Percentiles rank a stretch among this genome's conserved stretches.
These are phyloP conservation scores for Bradypodion ventrale DNA, from an alignment of 2,797 vertebrate genomes.

Conservation along the genomic window DNA sequence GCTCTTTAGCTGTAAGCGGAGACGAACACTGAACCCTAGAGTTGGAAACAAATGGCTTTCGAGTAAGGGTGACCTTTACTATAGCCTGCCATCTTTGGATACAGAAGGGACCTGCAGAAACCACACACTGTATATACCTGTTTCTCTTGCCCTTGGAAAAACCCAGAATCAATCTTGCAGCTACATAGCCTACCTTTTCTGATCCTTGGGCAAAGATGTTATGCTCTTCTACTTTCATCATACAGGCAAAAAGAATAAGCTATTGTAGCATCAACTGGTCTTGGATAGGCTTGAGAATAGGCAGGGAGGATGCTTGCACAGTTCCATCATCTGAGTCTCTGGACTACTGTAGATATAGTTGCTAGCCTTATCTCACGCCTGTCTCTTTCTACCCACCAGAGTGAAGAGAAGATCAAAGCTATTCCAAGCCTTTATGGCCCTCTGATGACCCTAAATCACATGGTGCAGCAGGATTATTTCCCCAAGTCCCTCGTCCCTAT, in stretches of 20 bases:
- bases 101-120: no score
- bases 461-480: constrained; percentile 93
- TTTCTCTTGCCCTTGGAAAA: background rate
- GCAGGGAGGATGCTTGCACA: background rate
- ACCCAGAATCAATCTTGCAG: background rate
- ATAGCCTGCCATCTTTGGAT: no score
- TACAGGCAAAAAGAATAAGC: background rate
- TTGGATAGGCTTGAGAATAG: background rate
- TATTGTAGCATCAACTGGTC: background rate
- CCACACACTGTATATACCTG: background rate
- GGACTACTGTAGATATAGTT: background rate
- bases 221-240: background rate
- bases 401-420: constrained; percentile 92
- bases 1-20: no score
- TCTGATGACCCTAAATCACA: constrained; percentile 87
- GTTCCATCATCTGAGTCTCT: background rate
- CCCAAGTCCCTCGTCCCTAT: constrained; percentile 85
- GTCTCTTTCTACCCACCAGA: constrained; percentile 73
- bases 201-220: background rate
- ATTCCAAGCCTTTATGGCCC: constrained; percentile 88
- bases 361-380: constrained; percentile 23
- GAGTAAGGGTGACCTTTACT: no score
- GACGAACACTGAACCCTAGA: no score
- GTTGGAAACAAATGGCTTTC: no score
- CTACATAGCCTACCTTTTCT: background rate